These are phyloP conservation scores for Sminthurides bifidus DNA, from an alignment of 1,140 invertebrate genomes.

Conservation along the genomic window DNA sequence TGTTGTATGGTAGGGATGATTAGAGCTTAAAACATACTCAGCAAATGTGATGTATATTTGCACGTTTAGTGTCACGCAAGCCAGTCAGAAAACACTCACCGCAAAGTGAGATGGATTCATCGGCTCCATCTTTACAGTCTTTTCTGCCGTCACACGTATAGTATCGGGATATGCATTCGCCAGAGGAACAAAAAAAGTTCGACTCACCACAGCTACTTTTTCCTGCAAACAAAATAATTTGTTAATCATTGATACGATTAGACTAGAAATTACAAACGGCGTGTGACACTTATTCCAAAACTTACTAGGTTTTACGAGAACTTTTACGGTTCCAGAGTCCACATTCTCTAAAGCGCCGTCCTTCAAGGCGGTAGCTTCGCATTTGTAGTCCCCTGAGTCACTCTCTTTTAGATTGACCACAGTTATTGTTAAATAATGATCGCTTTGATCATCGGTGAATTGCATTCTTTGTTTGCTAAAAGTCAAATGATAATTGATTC, in stretches of 20 bases:
- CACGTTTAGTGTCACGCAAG: background rate
- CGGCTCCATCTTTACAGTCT: conserved; percentile 72
- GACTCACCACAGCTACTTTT: conserved; percentile 37
- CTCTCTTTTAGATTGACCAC: conserved; percentile 33
- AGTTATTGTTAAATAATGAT: conserved; percentile 31
- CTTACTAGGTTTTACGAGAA: conserved; percentile 35
- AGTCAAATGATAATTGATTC: background rate
- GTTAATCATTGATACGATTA: too few relatives aligned
- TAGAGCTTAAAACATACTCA: background rate
- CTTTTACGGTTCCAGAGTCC: conserved; percentile 2
- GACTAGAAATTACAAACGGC: too few relatives aligned
- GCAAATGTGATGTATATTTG: background rate
- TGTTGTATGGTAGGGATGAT: too few relatives aligned
- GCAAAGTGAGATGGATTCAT: conserved; percentile 48
- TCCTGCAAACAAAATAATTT: conserved; percentile 10
- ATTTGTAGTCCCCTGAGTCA: conserved; percentile 36
- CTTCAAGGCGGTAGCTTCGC: conserved; percentile 31
- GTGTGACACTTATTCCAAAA: too few relatives aligned
- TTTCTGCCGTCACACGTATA: conserved; percentile 85
- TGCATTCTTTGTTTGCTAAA: conserved; percentile 24
- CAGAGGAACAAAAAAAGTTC: conserved; percentile 52
- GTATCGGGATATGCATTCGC: conserved; percentile 76
- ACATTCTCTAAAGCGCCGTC: conserved; percentile 1
- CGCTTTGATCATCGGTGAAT: conserved; percentile 10
- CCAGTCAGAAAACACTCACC: conserved; percentile 31